These are phyloP conservation scores for Anoplophora glabripennis DNA, from an alignment of 1,140 invertebrate genomes.

Conservation along the genomic window DNA sequence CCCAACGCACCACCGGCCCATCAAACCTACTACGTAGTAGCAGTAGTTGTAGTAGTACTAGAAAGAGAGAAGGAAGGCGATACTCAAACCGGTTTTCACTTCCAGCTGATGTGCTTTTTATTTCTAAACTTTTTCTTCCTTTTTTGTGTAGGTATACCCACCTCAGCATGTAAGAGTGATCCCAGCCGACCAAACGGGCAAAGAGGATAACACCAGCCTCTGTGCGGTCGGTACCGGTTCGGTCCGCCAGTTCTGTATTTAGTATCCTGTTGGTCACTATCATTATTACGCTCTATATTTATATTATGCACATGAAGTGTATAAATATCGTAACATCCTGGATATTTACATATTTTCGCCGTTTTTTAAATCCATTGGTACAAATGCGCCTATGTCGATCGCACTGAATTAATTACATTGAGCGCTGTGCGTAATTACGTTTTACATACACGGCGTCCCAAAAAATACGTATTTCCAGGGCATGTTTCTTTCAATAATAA, in stretches of 20 bases:
- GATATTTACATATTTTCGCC: too few relatives aligned
- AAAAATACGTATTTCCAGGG: too few relatives aligned
- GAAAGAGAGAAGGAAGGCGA: conserved; percentile 41
- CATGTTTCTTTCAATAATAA: too few relatives aligned
- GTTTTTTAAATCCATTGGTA: too few relatives aligned
- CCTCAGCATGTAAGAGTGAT: conserved; percentile 40
- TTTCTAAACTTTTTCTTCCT: conserved; percentile 40
- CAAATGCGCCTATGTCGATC: too few relatives aligned
- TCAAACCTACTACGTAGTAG: conserved; percentile 42
- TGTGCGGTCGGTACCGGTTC: conserved; percentile 24
- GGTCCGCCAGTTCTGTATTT: conserved; percentile 36
- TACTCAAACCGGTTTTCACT: conserved; percentile 44
- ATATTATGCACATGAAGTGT: conserved; percentile 27
- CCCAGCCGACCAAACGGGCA: conserved; percentile 30
- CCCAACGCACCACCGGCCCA: conserved; percentile 14
- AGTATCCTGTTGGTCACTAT: conserved; percentile 39
- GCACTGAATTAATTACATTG: too few relatives aligned
- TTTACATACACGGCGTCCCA: too few relatives aligned
- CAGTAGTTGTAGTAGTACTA: conserved; percentile 46
- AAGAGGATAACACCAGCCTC: conserved; percentile 18
- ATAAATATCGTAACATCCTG: background rate
- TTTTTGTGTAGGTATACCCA: conserved; percentile 41
- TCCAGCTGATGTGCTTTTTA: conserved; percentile 49
- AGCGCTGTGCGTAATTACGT: too few relatives aligned
- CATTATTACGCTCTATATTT: conserved; percentile 35